Percentiles rank a stretch among this genome's conserved stretches.
Evolutionary conservation across 1,140 invertebrate species (phyloP).

Genomic region (Araneus ventricosus): DNA sequence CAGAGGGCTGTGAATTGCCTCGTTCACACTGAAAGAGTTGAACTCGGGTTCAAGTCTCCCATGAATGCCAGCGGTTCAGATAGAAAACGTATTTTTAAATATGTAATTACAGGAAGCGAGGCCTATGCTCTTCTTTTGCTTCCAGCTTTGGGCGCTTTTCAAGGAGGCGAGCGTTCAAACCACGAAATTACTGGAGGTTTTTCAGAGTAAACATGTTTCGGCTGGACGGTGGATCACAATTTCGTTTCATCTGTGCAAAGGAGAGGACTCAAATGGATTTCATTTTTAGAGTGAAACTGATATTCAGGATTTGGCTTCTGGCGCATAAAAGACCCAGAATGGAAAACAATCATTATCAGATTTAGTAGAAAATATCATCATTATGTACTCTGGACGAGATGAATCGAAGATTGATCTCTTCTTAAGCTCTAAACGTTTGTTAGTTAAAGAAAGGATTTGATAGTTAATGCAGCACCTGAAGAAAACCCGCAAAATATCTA

Average conservation of each 20-base stretch:
- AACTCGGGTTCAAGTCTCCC: slow-evolving; percentile 52
- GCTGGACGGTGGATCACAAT: neutral
- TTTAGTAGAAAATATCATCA: neutral
- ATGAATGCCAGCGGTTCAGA: slow-evolving; percentile 35
- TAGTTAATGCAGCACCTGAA: no score
- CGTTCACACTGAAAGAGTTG: slow-evolving; percentile 57
- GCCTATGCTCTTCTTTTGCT: slow-evolving; percentile 26
- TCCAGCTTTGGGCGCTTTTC: neutral
- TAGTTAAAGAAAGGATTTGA: no score
- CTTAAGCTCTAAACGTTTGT: no score
- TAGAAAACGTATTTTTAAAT: slow-evolving; percentile 45
- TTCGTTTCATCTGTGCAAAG: neutral
- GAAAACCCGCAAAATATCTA: no score
- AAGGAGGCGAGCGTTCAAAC: neutral
- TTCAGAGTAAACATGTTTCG: slow-evolving; percentile 36
- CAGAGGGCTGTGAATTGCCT: slow-evolving; percentile 36
- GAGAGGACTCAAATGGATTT: neutral
- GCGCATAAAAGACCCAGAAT: neutral
- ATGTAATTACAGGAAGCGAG: slow-evolving; percentile 41
- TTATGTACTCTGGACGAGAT: no score
- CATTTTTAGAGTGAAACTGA: neutral
- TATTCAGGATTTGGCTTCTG: neutral
- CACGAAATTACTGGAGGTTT: slow-evolving; percentile 1
- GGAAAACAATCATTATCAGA: slow-evolving; percentile 1
- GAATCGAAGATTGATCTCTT: neutral